A percentile compares a stretch with the other conserved stretches of the same genome.
Evolutionary conservation across 2,797 vertebrate species (phyloP).

Genomic region (Acrossocheilus wenchowensis): DNA sequence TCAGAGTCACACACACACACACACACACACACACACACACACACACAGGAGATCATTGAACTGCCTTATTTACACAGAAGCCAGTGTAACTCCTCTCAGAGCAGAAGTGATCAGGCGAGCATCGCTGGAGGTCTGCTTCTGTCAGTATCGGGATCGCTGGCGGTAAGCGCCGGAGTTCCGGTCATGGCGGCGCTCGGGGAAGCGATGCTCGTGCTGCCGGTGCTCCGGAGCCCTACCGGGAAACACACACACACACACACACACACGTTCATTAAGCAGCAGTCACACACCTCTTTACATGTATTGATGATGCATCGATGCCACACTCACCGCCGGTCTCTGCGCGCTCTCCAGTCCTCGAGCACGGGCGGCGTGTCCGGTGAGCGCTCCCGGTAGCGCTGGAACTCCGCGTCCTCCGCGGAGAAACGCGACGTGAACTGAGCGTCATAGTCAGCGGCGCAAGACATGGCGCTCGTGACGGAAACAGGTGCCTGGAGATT

Average conservation of each 20-base stretch:
- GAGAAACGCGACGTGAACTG: slow-evolving; percentile 87
- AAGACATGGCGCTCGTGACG: not conserved
- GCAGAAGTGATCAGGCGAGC: not conserved
- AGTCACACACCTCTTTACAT: not conserved
- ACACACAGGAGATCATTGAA: not conserved
- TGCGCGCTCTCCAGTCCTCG: slow-evolving; percentile 86
- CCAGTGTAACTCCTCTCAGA: not conserved
- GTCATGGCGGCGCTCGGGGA: slow-evolving; percentile 77
- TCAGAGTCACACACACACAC: slow-evolving; percentile 30
- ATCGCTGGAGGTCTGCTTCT: not conserved
- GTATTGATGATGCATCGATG: no score
- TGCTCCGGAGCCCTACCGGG: slow-evolving; percentile 84
- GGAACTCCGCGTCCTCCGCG: slow-evolving; percentile 84
- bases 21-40: slow-evolving; percentile 19
- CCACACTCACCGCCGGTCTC: slow-evolving; percentile 77
- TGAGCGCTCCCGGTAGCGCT: slow-evolving; percentile 81
- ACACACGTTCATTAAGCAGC: not conserved
- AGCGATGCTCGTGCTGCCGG: slow-evolving; percentile 78
- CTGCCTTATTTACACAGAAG: not conserved
- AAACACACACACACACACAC: not conserved
- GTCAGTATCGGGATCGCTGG: slow-evolving; percentile 76
- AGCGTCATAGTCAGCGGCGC: slow-evolving; percentile 76
- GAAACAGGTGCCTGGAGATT: not conserved
- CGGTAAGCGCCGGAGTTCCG: slow-evolving; percentile 67
- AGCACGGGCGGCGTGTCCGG: slow-evolving; percentile 84